Evolutionary conservation across 2,797 vertebrate species (phyloP), one percentile per base, ranked within the genome.

Genomic region (Enteromius thamalakanensis): DNA sequence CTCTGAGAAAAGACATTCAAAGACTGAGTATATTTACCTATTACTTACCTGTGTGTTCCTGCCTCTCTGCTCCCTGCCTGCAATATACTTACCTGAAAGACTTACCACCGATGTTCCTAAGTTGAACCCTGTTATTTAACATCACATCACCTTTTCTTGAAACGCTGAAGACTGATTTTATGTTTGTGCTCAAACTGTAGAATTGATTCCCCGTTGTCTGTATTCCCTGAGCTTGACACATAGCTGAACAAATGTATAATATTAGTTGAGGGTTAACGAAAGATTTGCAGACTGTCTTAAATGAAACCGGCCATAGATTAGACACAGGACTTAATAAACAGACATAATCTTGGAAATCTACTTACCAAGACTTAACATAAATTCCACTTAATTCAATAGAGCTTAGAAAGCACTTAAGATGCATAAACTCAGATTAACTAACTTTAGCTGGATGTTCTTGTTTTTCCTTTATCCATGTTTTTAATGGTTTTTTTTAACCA

Each of bases 301-400:
- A 15, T 45, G 5, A 76, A 76, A 76, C 21, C 19, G 23, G 23
- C 53, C 34, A 76, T 19, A 62, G 74, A 62, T 76, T 58, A 42
- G 14, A 68, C 71, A 68, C 60, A 58, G 2, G 62, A 49, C 6
- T 76, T 67, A 65, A 58, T 37, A 76, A 75, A 76, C 11, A 75
- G 81, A 51, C 47, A 55, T 55, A 83, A 64, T 83, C 74, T 55
- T 77, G 5, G 40, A 76, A 77, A 83, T 83, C 74, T 83, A 12
- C 64, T 70, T 70, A 80, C 17, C 1, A 23, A 58, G 65, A 58
- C 17, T 83, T 45, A 83, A 55, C 34, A 45, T 60, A 34, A 68
- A 45, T 29, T 77, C 37, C 75, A 45, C 37, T 77, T 77, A 62
- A 62, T 47, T 77, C 55, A 47, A 23, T 29, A 64, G 34, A 45